Evolutionary conservation across 1,140 invertebrate species (phyloP).

Genomic region (Ganaspis sp.): DNA sequence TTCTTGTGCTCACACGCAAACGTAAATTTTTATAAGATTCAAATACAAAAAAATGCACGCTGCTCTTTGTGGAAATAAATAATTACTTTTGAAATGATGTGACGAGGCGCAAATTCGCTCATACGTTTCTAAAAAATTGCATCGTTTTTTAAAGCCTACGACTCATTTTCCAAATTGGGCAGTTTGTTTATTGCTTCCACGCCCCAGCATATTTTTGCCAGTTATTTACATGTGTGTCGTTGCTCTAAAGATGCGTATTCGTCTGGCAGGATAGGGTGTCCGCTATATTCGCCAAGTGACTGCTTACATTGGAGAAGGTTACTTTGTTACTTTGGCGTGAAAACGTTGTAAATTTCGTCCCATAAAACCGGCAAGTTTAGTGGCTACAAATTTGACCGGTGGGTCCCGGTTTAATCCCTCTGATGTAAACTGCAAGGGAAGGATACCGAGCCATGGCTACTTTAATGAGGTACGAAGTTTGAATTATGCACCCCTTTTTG

Average conservation of each 20-base stretch:
- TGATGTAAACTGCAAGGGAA: conserved; percentile 37
- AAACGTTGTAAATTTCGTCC: conserved; percentile 70
- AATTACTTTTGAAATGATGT: background rate
- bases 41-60: background rate
- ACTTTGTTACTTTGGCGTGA: conserved; percentile 70
- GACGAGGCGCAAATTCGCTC: background rate
- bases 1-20: conserved; percentile 35
- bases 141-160: background rate
- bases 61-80: background rate
- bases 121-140: background rate
- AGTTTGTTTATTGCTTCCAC: conserved; percentile 17
- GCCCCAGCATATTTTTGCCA: background rate
- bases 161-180: background rate
- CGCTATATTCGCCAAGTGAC: conserved; percentile 28
- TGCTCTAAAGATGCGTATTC: conserved; percentile 27
- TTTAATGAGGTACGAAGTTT: conserved; percentile 73
- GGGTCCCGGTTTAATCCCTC: conserved; percentile 54
- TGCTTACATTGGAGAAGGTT: conserved; percentile 41
- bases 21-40: conserved; percentile 12
- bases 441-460: conserved; percentile 48
- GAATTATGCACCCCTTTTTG: conserved; percentile 65
- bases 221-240: conserved; percentile 14
- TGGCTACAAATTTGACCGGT: conserved; percentile 72
- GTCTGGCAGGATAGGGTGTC: conserved; percentile 21
- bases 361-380: conserved; percentile 71